These are phyloP conservation scores for Drosophila sordidula DNA, from an alignment of 2,888 invertebrate species.

Conservation along the genomic window DNA sequence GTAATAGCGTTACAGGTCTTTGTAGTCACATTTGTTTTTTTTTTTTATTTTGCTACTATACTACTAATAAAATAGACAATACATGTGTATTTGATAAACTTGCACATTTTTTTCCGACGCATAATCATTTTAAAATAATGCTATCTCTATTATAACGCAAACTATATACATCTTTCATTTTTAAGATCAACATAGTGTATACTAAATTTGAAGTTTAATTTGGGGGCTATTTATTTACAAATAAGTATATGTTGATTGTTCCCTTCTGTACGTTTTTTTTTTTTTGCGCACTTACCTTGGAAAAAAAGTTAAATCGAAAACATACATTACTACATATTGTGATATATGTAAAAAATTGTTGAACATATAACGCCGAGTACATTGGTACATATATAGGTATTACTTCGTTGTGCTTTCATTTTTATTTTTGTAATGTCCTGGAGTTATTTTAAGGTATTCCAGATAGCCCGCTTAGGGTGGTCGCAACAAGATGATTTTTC, in stretches of 20 bases:
- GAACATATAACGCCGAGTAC: conserved; percentile 42
- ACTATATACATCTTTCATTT: conserved; percentile 55
- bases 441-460: conserved; percentile 63
- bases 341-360: conserved; percentile 56
- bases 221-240: conserved; percentile 57
- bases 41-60: conserved; percentile 41
- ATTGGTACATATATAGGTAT: conserved; percentile 40
- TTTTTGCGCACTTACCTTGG: conserved; percentile 19
- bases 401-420: conserved; percentile 59
- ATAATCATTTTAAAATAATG: conserved; percentile 72
- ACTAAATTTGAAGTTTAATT: conserved; percentile 57
- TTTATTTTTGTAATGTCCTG: conserved; percentile 3
- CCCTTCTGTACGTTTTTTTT: conserved; percentile 44
- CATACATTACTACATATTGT: conserved; percentile 43
- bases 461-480: conserved; percentile 49
- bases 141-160: conserved; percentile 43
- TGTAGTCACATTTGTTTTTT: conserved; percentile 65
- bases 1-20: conserved; percentile 71
- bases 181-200: conserved; percentile 71
- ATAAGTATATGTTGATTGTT: conserved; percentile 67
- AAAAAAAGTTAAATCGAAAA: conserved; percentile 51
- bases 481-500: conserved; percentile 56
- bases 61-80: conserved; percentile 76
- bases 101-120: conserved; percentile 54
- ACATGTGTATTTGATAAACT: conserved; percentile 64